phyloP scores from a whole-genome alignment of 2,113 vertebrate species.

The Neogobius melanostomus region DNA sequence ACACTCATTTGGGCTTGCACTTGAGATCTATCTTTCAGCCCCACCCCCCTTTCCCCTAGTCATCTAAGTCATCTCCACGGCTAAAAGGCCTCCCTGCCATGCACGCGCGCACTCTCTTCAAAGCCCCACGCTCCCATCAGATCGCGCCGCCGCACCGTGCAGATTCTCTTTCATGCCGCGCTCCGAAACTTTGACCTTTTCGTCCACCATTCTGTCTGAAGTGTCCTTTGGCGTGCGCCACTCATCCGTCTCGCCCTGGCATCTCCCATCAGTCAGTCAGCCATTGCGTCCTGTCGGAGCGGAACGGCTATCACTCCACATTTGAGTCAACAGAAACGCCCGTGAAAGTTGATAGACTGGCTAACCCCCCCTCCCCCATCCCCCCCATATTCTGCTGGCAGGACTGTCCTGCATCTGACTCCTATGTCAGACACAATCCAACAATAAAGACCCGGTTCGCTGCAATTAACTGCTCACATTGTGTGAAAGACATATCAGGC shows the following conservation, averaged over 20 bases:
- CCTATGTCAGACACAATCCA: not conserved
- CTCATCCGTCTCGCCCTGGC: constrained; percentile 31
- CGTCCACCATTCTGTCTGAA: constrained; percentile 32
- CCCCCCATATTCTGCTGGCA: not conserved
- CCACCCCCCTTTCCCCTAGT: not conserved
- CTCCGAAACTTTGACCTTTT: constrained; percentile 44
- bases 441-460: too few species aligned
- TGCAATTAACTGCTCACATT: too few species aligned
- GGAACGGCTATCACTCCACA: constrained; percentile 20
- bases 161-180: not conserved
- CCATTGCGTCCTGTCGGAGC: constrained; percentile 24
- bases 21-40: not conserved
- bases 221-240: constrained; percentile 25
- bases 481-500: too few species aligned
- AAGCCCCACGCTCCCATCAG: constrained; percentile 39
- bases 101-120: constrained; percentile 18
- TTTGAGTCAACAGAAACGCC: constrained; percentile 15
- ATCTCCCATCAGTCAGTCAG: constrained; percentile 31
- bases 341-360: not conserved
- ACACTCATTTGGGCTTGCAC: not conserved
- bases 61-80: constrained; percentile 3
- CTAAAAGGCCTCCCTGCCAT: constrained; percentile 1
- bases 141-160: not conserved
- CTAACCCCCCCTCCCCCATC: not conserved
- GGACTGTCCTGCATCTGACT: constrained; percentile 1